A percentile compares a stretch with the other conserved stretches of the same genome.
phyloP scores from a whole-genome alignment of 2,797 vertebrate genomes.

The Cyclura pinguis region DNA sequence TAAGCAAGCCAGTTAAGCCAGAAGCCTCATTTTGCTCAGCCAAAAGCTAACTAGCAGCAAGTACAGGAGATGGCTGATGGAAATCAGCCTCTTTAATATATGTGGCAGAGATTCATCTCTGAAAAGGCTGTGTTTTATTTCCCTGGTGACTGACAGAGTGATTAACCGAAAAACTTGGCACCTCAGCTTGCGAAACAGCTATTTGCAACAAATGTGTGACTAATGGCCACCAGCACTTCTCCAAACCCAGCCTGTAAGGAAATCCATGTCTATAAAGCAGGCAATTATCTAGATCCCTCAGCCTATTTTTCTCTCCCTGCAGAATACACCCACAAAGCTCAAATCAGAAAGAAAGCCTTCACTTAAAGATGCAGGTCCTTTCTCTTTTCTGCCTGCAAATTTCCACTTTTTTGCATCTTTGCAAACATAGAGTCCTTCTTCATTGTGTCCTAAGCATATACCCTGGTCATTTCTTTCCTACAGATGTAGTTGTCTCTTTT shows the following conservation, averaged over 20 bases:
- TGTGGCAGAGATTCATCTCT: not conserved
- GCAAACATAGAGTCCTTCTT: not conserved
- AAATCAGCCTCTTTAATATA: not conserved
- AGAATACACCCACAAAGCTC: not conserved
- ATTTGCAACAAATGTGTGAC: constrained; percentile 13
- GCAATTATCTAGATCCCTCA: constrained; percentile 10
- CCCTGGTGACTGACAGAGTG: not conserved
- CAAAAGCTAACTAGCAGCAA: not conserved
- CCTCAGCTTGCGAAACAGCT: not conserved
- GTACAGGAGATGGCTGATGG: not conserved
- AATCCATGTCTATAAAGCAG: constrained; percentile 36
- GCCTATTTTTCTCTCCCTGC: constrained; percentile 4
- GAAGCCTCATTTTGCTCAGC: constrained; percentile 5
- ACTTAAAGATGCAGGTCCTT: not conserved
- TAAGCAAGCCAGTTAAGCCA: not conserved
- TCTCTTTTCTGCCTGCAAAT: not conserved
- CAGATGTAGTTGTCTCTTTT: not conserved
- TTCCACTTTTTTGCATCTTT: not conserved
- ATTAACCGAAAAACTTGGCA: constrained; percentile 29
- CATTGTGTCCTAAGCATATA: not conserved
- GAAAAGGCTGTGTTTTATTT: constrained; percentile 3
- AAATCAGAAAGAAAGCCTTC: not conserved
- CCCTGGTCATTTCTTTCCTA: not conserved
- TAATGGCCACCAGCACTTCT: not conserved
- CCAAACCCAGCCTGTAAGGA: not conserved